A percentile compares a stretch with the other conserved stretches of the same genome.
These are phyloP conservation scores for Andrena chrysosceles DNA, from an alignment of 2,888 invertebrate genomes.

Conservation along the genomic window DNA sequence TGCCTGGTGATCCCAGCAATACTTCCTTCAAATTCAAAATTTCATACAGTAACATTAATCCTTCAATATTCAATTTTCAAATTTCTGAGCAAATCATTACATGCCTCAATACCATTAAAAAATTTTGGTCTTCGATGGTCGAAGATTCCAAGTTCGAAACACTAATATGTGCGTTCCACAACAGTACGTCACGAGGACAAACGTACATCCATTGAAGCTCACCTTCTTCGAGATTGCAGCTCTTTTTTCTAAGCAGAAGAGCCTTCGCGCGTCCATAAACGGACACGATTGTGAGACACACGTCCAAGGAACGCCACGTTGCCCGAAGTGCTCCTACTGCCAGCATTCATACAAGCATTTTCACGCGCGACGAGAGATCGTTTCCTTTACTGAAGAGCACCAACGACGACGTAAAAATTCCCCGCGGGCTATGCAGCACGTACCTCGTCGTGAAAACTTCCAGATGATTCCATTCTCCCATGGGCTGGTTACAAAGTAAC, in stretches of 20 bases:
- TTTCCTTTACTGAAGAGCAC: constrained; percentile 7
- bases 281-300: neutral
- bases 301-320: neutral
- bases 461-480: constrained; percentile 59
- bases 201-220: neutral
- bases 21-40: no score
- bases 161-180: no score
- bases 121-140: no score
- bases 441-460: constrained; percentile 52
- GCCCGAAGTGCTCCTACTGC: neutral
- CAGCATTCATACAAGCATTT: neutral
- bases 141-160: no score
- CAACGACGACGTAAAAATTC: constrained; percentile 32
- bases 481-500: constrained; percentile 15
- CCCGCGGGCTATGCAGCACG: constrained; percentile 27
- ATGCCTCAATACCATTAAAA: no score
- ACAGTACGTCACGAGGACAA: no score
- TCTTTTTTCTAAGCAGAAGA: neutral
- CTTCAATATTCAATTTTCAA: no score
- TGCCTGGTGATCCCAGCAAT: no score
- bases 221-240: no score
- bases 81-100: no score
- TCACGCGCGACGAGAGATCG: constrained; percentile 36
- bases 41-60: no score
- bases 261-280: neutral